Evolutionary conservation across 1,140 invertebrate genomes (phyloP), one percentile per base, ranked within the genome.

Genomic region (Gonioctena quinquepunctata): DNA sequence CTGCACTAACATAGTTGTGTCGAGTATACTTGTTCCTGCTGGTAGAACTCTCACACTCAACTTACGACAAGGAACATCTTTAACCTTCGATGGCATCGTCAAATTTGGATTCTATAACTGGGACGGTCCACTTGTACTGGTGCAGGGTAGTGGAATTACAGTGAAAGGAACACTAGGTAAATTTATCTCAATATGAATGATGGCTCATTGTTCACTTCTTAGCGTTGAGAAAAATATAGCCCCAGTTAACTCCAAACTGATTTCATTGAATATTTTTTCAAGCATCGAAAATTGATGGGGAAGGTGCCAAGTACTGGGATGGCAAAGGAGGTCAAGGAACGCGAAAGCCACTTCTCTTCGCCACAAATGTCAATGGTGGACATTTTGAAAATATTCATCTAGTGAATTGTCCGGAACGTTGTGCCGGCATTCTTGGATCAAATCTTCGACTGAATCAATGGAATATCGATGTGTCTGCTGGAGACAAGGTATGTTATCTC

Each of bases 81-180:
- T 66, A 16, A 66, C 48, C 2, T 25, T 66, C 21, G 48, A 52
- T 0, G 63, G 63, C n/a, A 21, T 16, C 2, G 23, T 25, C 6
- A 54, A 16, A 22, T 66, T 66, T 22, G 63, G 27, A n/a, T 21
- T 25, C 16, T 18, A 2, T 22, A 8, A 52, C 4, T 66, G 63
- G 63, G 19, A 1, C 6, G 63, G 63, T 0, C 63, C 42, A 13
- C 52, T 66, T 0, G 19, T 66, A 8, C 8, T 13, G 6, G 22
- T 66, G 7, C 5, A 25, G 22, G 63, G 63, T 1, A 8, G 16
- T 19, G 13, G 23, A 18, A 22, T 66, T 8, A 66, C 21, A 19
- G 63, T 66, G 11, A 6, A 50, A 66, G 63, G 63, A 26, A 22
- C 48, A 6, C 16, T 48, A 27, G 72, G 62, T 52, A n/a, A n/a